Base-by-base conservation (phyloP, 2,797 vertebrate genomes). In the Hoplostethus mediterraneus region DNA sequence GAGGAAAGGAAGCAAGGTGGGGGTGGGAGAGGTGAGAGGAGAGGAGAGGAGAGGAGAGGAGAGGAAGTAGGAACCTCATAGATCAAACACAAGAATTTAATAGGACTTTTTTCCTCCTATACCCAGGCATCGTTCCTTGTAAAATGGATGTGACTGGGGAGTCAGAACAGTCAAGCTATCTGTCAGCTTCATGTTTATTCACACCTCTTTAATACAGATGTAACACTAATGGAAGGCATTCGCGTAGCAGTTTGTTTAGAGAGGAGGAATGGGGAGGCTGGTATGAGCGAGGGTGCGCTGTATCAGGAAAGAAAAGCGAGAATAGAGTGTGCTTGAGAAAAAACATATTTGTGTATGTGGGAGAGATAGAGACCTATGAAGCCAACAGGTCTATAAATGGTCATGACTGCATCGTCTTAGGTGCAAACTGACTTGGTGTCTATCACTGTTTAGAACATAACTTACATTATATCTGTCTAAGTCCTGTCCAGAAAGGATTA, bases 301-400 rank as follows among this genome's bases (percentile, higher is more conserved):
- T 11, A 16, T 38, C 16, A 44, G 13, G 63, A 44, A 31, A 44
- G 52, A 31, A 9, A 11, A 6, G 6, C n/a, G 33, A 53, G 8
- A 28, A 9, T 2, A 28, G 28, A 28, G 28, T 28, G 28, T 28
- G 28, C 28, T 28, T 28, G 28, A 28, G 28, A 28, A 28, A 28
- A 28, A 28, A 28, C 28, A 28, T 0, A 6, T 17, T 17, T 11
- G 16, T 40, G 47, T 21, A 48, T 63, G 31, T 38, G 31, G 36
- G 25, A 13, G 59, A 16, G 3, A 16, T 4, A 17, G 25, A 12
- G 16, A 45, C 28, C 28, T 48, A 25, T 16, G 28, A 10, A 47
- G 3, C 25, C 42, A 31, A 28, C 25, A 40, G 48, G 62, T 11
- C 48, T 38, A 64, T 64, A 64, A n/a, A 64, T 64, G 62, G 62